Conservation (phyloP, 2,888 invertebrate species). For the Apamea sordens region DNA sequence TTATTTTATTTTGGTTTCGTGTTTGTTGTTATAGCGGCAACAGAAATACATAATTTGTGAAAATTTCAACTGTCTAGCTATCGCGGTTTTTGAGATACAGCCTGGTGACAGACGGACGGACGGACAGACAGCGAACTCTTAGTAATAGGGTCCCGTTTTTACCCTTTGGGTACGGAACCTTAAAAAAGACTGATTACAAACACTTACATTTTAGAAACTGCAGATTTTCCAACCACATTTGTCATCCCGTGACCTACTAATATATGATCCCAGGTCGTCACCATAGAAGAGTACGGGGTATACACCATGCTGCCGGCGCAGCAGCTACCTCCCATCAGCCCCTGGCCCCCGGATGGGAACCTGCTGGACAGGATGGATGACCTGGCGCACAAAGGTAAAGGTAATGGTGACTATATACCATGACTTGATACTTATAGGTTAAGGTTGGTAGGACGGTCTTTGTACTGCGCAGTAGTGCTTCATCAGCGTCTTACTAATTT, state of each 20-base stretch:
- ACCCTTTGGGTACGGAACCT: too few relatives aligned
- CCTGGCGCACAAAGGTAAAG: slow-evolving; percentile 96
- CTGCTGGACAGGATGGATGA: slow-evolving; percentile 96
- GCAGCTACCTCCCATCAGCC: slow-evolving; percentile 95
- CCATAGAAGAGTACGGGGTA: slow-evolving; percentile 89
- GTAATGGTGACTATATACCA: slow-evolving; percentile 87
- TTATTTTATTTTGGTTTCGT: too few relatives aligned
- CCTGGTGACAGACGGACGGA: too few relatives aligned
- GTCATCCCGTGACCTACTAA: slow-evolving; percentile 20
- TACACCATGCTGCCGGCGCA: slow-evolving; percentile 95
- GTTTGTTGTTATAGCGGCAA: too few relatives aligned
- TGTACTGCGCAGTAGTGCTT: slow-evolving; percentile 6
- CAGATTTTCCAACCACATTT: background rate
- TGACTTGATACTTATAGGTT: slow-evolving; percentile 57
- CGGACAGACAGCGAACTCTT: too few relatives aligned
- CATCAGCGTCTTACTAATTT: background rate
- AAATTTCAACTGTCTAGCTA: too few relatives aligned
- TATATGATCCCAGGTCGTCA: slow-evolving; percentile 80
- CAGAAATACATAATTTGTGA: too few relatives aligned
- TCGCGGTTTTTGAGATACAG: too few relatives aligned
- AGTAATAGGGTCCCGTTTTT: too few relatives aligned
- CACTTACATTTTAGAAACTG: background rate
- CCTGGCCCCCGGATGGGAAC: slow-evolving; percentile 95
- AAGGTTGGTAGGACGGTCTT: background rate
- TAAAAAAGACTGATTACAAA: too few relatives aligned